Evolutionary conservation across 2,113 vertebrate species (phyloP).

Genomic region (Scatophagus argus): DNA sequence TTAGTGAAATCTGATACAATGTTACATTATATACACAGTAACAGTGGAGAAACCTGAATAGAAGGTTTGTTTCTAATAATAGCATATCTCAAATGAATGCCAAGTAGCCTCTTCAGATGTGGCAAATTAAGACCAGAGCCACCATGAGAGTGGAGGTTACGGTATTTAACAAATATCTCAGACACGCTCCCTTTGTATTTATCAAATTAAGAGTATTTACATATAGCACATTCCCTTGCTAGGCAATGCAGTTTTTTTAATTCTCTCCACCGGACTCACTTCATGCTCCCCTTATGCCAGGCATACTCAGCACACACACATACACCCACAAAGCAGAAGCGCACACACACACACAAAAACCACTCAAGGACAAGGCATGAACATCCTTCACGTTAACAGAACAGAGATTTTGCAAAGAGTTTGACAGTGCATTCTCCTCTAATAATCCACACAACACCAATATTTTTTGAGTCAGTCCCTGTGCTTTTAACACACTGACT

Average conservation of each 20-base stretch:
- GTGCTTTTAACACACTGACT: neutral
- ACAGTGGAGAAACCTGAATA: conserved; percentile 3
- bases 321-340: neutral
- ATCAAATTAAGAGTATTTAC: conserved; percentile 45
- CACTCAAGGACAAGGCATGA: conserved; percentile 23
- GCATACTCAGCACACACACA: neutral
- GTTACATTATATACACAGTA: neutral
- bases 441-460: neutral
- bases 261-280: conserved; percentile 16
- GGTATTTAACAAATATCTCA: conserved; percentile 41
- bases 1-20: neutral
- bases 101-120: conserved; percentile 10
- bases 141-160: conserved; percentile 11
- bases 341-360: neutral
- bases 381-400: conserved; percentile 7
- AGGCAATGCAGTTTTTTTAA: conserved; percentile 35
- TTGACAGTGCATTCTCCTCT: neutral
- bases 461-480: neutral
- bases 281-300: conserved; percentile 35
- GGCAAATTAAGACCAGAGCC: conserved; percentile 34
- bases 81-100: conserved; percentile 20
- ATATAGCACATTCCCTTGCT: conserved; percentile 26
- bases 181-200: conserved; percentile 36
- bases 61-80: conserved; percentile 33
- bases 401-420: conserved; percentile 6